Evolutionary conservation across 2,888 invertebrate genomes (phyloP), one percentile per base, ranked within the genome.

Genomic region (Tetragonula carbonaria): DNA sequence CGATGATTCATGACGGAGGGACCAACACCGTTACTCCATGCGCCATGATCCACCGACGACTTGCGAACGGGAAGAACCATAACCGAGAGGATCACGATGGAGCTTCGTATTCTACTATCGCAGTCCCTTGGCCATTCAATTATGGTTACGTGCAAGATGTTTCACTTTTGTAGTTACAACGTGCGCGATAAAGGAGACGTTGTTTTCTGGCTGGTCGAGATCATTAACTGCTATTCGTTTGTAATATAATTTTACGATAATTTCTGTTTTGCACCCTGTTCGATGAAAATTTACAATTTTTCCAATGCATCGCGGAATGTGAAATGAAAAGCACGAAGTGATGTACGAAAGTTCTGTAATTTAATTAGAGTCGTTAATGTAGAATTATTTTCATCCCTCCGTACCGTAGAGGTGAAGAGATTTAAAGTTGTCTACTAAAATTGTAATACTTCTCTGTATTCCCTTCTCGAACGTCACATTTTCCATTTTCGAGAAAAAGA

Each of bases 1-100:
- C 53, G 68, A 80, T 82, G 73, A 82, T 80, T 80, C 74, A 82
- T 57, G 73, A 62, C 23, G 55, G 23, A 21, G 68, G 67, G 57
- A 70, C 50, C 75, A 28, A 18, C 55, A 66, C 59, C 62, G 78
- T 78, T 80, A 50, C 45, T 23, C 38, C 45, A 45, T 18, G 50
- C 51, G 57, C 2, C 33, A 23, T 28, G 65, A 53, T 66, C 57
- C 75, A 59, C n/a, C 13, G 45, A 71, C 62, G 50, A 78, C 55
- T 53, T 33, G 72, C 63, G n/a, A 65, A 72, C 78, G 23, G 55
- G 77, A 62, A 55, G 23, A 55, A 23, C 6, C 28, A 28, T 51
- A 50, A 50, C 14, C 45, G 28, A 68, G 51, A 68, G 68, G 18
- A 13, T 50, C 45, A 16, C 45, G 45, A 38, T n/a, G 66, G 6